Percentiles rank a stretch among this genome's conserved stretches.
Evolutionary conservation across 1,140 invertebrate species (phyloP).

Genomic region (Lucilia sericata): DNA sequence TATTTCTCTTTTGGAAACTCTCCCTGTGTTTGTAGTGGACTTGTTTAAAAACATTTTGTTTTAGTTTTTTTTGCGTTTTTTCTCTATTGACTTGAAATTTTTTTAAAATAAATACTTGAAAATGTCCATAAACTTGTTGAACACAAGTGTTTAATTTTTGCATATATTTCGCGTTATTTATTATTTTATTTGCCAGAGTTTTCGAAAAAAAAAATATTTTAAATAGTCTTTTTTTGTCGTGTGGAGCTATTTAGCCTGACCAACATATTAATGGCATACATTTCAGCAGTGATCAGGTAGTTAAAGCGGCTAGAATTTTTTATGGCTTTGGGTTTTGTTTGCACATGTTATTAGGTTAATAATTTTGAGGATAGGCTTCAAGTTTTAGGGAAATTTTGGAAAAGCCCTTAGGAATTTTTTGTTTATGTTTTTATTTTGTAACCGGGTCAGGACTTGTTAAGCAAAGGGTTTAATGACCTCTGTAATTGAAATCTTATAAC

Average conservation of each 20-base stretch:
- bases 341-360: too few species aligned
- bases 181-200: constrained; percentile 12
- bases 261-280: constrained; percentile 36
- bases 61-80: background rate
- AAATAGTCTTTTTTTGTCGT: constrained; percentile 1
- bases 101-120: constrained; percentile 7
- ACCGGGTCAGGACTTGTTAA: background rate
- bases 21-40: background rate
- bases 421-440: background rate
- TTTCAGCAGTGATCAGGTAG: background rate
- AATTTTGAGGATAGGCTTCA: too few species aligned
- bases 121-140: constrained; percentile 33
- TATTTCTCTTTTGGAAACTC: background rate
- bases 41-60: constrained; percentile 6
- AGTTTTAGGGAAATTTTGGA: background rate
- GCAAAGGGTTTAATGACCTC: background rate
- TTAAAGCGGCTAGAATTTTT: background rate
- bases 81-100: background rate
- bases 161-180: background rate
- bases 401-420: background rate
- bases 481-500: too few species aligned
- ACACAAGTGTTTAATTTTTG: background rate
- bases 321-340: background rate
- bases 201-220: background rate
- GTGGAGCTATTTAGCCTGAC: background rate